Conservation (phyloP, 2,888 invertebrate genomes). For the Ischnus inquisitorius region DNA sequence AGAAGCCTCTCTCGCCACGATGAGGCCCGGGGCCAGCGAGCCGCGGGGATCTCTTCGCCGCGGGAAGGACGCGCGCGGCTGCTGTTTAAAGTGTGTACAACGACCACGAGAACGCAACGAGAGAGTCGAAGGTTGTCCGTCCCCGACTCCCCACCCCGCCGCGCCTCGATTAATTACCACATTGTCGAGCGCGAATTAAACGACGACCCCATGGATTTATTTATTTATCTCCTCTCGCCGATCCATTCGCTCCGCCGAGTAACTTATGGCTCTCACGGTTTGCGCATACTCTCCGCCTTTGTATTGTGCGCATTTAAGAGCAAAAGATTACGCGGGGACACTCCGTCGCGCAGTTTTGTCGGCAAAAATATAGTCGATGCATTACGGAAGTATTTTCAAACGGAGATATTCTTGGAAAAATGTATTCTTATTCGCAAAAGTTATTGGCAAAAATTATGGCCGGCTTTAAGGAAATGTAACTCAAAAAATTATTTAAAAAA, state of each 20-base stretch:
- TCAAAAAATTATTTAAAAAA: no score
- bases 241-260: constrained; percentile 40
- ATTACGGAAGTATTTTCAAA: no score
- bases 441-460: no score
- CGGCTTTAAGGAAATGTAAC: no score
- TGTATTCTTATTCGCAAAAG: no score
- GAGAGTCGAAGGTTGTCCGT: constrained; percentile 75
- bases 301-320: background rate
- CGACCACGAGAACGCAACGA: constrained; percentile 67
- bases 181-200: constrained; percentile 81
- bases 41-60: constrained; percentile 18
- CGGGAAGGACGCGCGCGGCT: constrained; percentile 61
- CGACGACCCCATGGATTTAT: constrained; percentile 46
- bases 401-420: no score
- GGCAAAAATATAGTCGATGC: no score
- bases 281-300: constrained; percentile 4
- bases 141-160: constrained; percentile 43
- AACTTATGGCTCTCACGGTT: constrained; percentile 49
- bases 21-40: constrained; percentile 62
- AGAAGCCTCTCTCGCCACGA: constrained; percentile 60
- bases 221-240: constrained; percentile 55
- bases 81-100: constrained; percentile 43
- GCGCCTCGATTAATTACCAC: constrained; percentile 85
- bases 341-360: background rate
- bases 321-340: background rate